Evolutionary conservation across 2,113 vertebrate genomes (phyloP), one percentile per base, ranked within the genome.

Genomic region (Odontesthes bonariensis): DNA sequence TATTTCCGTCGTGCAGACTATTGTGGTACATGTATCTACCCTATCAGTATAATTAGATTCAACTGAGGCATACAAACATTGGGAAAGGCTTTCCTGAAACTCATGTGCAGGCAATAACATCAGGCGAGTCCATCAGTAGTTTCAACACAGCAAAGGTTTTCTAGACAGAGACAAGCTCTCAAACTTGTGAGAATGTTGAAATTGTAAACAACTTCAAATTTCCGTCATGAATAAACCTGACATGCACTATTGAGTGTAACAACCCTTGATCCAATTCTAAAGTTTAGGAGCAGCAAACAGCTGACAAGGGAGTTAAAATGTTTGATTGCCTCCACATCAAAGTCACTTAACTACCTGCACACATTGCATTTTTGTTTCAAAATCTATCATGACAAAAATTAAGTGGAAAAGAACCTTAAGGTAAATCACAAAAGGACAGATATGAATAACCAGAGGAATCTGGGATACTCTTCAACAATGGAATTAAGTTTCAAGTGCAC

Each of bases 21-120:
- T 56, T 81, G 67, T 83, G 69, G 68, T 77, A 75, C 56, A 88
- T 69, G 62, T 84, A 55, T 69, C 75, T 20, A 62, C 22, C 55
- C 53, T 77, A 85, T 87, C 76, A 85, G 64, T 77, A 75, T 90
- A 86, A 92, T 93, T 86, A 75, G 62, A 87, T 83, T 82, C 52
- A 91, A 91, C 79, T 68, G 77, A 86, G 55, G 71, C 77, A 76
- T 81, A 73, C 77, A 63, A 77, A 81, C 67, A 71, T 49, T 46
- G 44, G 62, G 64, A 85, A 67, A 85, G 74, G 73, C 69, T 82
- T 88, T 84, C 67, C 56, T 56, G n/a, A 81, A 69, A 63, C 51
- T 77, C 68, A 89, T 79, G 40, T 87, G 81, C 38, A 58, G 51
- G 76, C 66, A 78, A 65, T 67, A 69, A 61, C 86, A 90, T 92